Conservation (phyloP, 2,888 invertebrate genomes). For the Chloroclysta siterata region DNA sequence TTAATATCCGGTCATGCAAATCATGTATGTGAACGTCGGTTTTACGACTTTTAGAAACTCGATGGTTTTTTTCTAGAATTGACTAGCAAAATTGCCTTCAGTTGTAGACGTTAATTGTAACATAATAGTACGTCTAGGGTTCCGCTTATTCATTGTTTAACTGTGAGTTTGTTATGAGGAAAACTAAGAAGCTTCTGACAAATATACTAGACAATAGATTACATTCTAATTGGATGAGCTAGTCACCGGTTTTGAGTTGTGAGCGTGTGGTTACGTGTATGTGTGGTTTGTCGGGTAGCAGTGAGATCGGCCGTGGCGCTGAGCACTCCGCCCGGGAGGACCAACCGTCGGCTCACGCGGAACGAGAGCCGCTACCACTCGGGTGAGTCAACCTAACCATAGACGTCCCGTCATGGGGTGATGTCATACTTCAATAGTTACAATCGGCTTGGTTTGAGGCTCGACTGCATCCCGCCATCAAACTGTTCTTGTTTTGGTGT, state of each 20-base stretch:
- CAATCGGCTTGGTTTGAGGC: slow-evolving; percentile 35
- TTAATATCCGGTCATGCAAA: too few relatives aligned
- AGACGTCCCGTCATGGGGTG: slow-evolving; percentile 38
- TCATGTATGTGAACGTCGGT: neutral
- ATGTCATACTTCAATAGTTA: slow-evolving; percentile 43
- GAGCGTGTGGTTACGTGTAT: slow-evolving; percentile 66
- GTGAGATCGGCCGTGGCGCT: slow-evolving; percentile 80
- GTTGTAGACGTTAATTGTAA: neutral
- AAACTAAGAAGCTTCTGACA: neutral
- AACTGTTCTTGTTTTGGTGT: slow-evolving; percentile 20
- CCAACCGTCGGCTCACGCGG: slow-evolving; percentile 94
- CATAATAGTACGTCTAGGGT: neutral
- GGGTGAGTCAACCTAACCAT: slow-evolving; percentile 87
- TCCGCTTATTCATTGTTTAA: neutral
- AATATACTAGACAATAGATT: neutral
- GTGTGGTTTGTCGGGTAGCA: slow-evolving; percentile 83
- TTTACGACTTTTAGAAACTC: neutral
- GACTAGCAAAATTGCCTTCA: neutral
- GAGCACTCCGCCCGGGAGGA: slow-evolving; percentile 88
- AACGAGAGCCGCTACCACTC: slow-evolving; percentile 98
- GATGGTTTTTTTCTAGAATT: neutral
- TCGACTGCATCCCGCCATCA: slow-evolving; percentile 27
- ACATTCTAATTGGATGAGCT: neutral
- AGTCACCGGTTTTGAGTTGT: slow-evolving; percentile 37
- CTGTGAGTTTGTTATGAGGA: neutral